Percentiles rank a stretch among this genome's conserved stretches.
Evolutionary conservation across 1,140 invertebrate species (phyloP).

Genomic region (Bombus consobrinus): DNA sequence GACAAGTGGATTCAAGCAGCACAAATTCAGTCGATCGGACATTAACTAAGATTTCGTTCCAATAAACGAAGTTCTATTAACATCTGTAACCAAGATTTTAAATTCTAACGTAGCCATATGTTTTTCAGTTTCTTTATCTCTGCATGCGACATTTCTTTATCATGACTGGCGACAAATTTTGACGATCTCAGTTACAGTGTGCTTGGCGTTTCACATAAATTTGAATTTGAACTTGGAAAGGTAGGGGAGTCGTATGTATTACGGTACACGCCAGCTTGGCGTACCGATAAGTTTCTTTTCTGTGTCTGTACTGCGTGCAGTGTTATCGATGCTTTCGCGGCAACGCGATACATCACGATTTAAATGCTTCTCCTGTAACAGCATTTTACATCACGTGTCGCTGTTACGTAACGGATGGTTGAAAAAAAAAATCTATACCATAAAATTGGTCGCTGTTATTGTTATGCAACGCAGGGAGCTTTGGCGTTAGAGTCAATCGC

Average conservation of each 20-base stretch:
- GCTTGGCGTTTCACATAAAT: not conserved
- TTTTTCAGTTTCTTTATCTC: not conserved
- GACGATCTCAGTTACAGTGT: not conserved
- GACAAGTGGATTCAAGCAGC: too few species aligned
- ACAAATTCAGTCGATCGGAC: too few species aligned
- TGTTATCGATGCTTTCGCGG: slow-evolving; percentile 15
- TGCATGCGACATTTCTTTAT: not conserved
- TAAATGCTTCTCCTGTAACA: slow-evolving; percentile 27
- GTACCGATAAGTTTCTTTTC: not conserved
- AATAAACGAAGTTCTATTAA: too few species aligned
- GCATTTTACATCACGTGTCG: slow-evolving; percentile 35
- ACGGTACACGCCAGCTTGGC: not conserved
- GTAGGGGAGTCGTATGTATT: not conserved
- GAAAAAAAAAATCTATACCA: slow-evolving; percentile 14
- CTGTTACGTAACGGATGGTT: slow-evolving; percentile 23
- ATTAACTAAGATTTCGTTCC: too few species aligned
- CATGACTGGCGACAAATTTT: not conserved
- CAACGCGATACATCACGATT: slow-evolving; percentile 34
- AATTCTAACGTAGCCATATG: not conserved
- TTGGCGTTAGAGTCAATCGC: not conserved
- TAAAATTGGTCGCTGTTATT: slow-evolving; percentile 42
- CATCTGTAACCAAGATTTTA: too few species aligned
- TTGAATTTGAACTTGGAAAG: slow-evolving; percentile 5
- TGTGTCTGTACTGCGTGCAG: not conserved
- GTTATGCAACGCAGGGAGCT: slow-evolving; percentile 19